Percentiles rank a stretch among this genome's conserved stretches.
Evolutionary conservation across 2,113 vertebrate genomes (phyloP).

Genomic region (Chamaetylas fuelleborni): DNA sequence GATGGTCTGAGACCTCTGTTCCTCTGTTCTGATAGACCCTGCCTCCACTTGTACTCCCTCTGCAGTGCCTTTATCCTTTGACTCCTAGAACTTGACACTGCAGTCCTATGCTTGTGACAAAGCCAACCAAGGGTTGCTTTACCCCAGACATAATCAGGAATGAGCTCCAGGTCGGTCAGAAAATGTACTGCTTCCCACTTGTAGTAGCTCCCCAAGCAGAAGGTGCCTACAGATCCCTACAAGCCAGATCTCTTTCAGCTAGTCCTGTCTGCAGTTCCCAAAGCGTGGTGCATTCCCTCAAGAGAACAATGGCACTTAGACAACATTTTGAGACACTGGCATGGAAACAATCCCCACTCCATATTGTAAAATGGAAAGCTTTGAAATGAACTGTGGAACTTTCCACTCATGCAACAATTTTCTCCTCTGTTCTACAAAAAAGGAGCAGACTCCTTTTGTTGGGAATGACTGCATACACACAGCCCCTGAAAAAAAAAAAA

Average conservation of each 20-base stretch:
- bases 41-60: not conserved
- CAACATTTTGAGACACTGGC: not conserved
- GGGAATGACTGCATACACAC: not conserved
- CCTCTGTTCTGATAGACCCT: not conserved
- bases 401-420: not conserved
- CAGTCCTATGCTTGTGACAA: not conserved
- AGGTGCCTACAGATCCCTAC: rapidly evolving
- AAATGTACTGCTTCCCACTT: not conserved
- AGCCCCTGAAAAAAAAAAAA: not conserved
- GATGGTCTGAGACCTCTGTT: not conserved
- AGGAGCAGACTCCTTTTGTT: not conserved
- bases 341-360: not conserved
- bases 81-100: not conserved
- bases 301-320: not conserved
- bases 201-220: not conserved
- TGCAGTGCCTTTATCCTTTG: not conserved
- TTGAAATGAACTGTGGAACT: not conserved
- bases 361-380: not conserved
- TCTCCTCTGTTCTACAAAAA: not conserved
- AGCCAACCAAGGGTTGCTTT: not conserved
- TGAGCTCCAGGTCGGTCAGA: not conserved
- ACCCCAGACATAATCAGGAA: not conserved
- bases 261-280: not conserved
- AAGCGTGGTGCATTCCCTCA: not conserved
- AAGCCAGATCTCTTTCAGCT: not conserved